Percentiles rank a stretch among this genome's conserved stretches.
Evolutionary conservation across 2,888 invertebrate genomes (phyloP).

Genomic region (Nudaria mundana): DNA sequence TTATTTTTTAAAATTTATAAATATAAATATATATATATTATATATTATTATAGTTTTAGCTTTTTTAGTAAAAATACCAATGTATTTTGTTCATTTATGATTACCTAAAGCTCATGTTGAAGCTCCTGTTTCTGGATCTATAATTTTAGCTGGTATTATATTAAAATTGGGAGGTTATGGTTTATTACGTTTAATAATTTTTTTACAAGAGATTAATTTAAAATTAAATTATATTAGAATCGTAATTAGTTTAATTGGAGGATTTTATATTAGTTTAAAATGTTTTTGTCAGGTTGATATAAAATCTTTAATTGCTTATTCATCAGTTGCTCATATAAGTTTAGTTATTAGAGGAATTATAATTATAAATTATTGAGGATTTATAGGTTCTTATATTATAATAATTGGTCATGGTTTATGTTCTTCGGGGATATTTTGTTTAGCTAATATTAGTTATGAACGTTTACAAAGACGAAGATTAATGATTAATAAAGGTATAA

Average conservation of each 20-base stretch:
- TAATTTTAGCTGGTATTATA: conserved; percentile 85
- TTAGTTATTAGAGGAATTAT: conserved; percentile 81
- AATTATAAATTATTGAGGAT: conserved; percentile 79
- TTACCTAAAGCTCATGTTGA: no score
- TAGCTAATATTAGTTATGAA: conserved; percentile 84
- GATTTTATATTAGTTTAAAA: conserved; percentile 82
- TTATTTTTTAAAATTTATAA: conserved; percentile 71
- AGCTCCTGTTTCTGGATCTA: no score
- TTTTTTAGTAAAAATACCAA: conserved; percentile 87
- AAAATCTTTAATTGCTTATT: conserved; percentile 88
- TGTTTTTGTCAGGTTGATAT: conserved; percentile 86
- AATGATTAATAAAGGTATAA: conserved; percentile 83
- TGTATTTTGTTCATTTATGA: conserved; percentile 87
- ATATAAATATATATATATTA: conserved; percentile 64
- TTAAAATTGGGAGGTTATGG: conserved; percentile 88
- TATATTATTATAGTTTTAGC: conserved; percentile 81
- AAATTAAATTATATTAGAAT: conserved; percentile 78
- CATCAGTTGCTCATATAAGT: conserved; percentile 86
- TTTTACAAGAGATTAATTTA: conserved; percentile 69
- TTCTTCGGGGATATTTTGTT: conserved; percentile 85
- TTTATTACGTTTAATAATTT: conserved; percentile 77
- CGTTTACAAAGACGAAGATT: conserved; percentile 82
- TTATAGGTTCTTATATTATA: conserved; percentile 76
- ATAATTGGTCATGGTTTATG: conserved; percentile 85
- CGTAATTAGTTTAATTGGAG: conserved; percentile 79